Conservation (phyloP, 1,140 invertebrate species). For the Bombus fervidus region DNA sequence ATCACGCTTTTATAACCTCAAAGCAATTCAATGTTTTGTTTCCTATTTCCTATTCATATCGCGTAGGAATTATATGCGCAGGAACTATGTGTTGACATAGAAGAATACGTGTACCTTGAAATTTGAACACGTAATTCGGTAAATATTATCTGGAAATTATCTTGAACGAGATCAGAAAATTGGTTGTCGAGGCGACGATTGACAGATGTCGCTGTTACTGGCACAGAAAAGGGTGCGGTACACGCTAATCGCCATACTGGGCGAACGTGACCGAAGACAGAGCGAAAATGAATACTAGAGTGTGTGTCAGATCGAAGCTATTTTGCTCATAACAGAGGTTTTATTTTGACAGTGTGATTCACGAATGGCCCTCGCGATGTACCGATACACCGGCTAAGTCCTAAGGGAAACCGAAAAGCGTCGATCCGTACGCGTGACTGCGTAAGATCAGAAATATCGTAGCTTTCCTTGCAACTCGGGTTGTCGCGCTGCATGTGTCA, state of each 20-base stretch:
- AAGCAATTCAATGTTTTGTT: background rate
- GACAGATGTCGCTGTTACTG: slow-evolving; percentile 20
- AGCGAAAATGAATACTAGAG: slow-evolving; percentile 75
- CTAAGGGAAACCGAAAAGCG: slow-evolving; percentile 68
- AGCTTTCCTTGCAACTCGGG: slow-evolving; percentile 49
- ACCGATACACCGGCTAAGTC: slow-evolving; percentile 56
- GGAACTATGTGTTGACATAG: background rate
- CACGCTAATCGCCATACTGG: slow-evolving; percentile 68
- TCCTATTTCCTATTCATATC: background rate
- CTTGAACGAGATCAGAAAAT: background rate
- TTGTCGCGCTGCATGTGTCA: slow-evolving; percentile 73
- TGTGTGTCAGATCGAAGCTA: slow-evolving; percentile 75
- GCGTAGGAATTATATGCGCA: too few species aligned
- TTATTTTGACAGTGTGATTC: slow-evolving; percentile 77
- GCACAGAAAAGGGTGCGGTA: slow-evolving; percentile 67
- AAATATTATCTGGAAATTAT: background rate
- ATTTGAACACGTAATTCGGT: background rate
- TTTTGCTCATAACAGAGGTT: slow-evolving; percentile 74
- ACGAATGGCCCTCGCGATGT: slow-evolving; percentile 68
- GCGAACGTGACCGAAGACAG: slow-evolving; percentile 76
- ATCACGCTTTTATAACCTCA: background rate
- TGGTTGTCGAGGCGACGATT: background rate
- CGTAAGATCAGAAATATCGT: slow-evolving; percentile 72
- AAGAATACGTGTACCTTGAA: background rate
- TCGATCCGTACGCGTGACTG: slow-evolving; percentile 58